Evolutionary conservation across 2,888 invertebrate genomes (phyloP), one percentile per base, ranked within the genome.

Genomic region (Resseliella maxima): DNA sequence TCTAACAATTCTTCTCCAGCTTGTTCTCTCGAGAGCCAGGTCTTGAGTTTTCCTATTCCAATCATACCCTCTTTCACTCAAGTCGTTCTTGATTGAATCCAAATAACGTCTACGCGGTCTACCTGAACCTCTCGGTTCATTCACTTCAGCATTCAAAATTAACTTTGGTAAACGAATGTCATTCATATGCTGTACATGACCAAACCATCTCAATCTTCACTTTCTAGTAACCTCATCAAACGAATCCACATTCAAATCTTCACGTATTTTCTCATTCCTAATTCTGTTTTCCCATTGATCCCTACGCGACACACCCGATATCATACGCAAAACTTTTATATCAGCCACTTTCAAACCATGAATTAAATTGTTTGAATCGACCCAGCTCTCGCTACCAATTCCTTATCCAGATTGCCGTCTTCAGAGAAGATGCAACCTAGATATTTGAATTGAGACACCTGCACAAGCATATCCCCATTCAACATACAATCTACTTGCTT

Each of bases 241-340:
- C 24, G 54, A 54, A 54, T 54, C 54, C 24, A 54, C 54, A n/a
- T 54, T 54, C 54, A 54, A 54, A 54, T n/a, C 54, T 21, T 54
- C 54, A 18, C 54, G 54, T 5, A 54, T 21, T n/a, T 21, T 24
- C 18, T 54, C 54, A 54, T 54, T 54, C 5, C 54, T 54, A 54
- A 54, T 54, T 54, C 54, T 24, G 18, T 54, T 10, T 6, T 54
- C 6, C 54, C 54, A 54, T 21, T 54, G 54, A n/a, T 24, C 54
- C 21, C 54, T 54, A n/a, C 54, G 18, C 5, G n/a, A 24, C 5
- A 24, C 18, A n/a, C 54, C 54, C 54, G 54, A 18, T 10, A 54
- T 54, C 54, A 54, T 54, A n/a, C 54, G 18, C 5, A 54, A 24
- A 3, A 54, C 54, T 5, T 54, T 54, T 18, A 54, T 54, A n/a